Conservation (phyloP, 1,140 invertebrate genomes). For the Cyclargus thomasi region DNA sequence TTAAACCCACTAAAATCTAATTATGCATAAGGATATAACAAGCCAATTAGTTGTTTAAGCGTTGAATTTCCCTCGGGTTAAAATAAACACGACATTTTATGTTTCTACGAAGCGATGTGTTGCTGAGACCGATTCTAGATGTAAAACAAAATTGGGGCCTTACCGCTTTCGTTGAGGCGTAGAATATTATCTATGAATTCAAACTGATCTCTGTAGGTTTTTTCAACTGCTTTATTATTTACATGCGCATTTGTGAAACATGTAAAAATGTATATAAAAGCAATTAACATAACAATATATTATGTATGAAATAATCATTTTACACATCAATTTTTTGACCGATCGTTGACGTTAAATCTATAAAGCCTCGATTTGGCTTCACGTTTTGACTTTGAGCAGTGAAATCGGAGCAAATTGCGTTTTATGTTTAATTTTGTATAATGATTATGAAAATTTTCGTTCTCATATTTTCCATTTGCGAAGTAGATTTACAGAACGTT, state of each 20-base stretch:
- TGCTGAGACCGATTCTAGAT: no score
- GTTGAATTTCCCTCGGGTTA: not conserved
- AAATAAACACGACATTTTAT: not conserved
- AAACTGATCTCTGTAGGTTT: not conserved
- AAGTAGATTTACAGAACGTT: not conserved
- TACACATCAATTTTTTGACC: constrained; percentile 10
- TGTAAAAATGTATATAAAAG: constrained; percentile 1
- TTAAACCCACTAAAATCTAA: not conserved
- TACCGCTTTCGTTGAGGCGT: not conserved
- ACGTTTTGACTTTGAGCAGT: not conserved
- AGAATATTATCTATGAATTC: constrained; percentile 1
- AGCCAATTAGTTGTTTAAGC: not conserved
- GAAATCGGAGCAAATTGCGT: constrained; percentile 10
- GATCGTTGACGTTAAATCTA: constrained; percentile 13
- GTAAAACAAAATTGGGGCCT: not conserved
- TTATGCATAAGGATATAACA: not conserved
- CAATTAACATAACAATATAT: constrained; percentile 18
- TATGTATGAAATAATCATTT: not conserved
- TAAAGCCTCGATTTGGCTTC: constrained; percentile 8
- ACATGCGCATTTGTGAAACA: constrained; percentile 15
- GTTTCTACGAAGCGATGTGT: no score
- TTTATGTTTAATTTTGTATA: constrained; percentile 17
- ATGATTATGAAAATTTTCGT: constrained; percentile 18
- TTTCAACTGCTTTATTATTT: not conserved
- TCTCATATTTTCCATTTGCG: constrained; percentile 9